Percentiles rank a stretch among this genome's conserved stretches.
Evolutionary conservation across 2,113 vertebrate species (phyloP).

Genomic region (Scartelaos histophorus): DNA sequence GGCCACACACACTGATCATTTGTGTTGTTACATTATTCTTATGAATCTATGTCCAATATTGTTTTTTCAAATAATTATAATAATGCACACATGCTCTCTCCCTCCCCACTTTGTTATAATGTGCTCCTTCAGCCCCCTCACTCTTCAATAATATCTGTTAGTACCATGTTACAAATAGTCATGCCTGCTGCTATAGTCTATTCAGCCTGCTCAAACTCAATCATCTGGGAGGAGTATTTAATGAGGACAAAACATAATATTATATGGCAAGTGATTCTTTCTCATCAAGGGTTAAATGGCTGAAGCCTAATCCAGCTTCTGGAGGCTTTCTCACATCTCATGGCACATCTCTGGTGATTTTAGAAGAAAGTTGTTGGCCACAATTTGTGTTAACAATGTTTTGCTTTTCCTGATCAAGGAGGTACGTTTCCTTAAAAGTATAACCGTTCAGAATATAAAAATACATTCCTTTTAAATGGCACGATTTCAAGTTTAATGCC

Average conservation of each 20-base stretch:
- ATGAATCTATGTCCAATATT: neutral
- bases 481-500: neutral
- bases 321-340: neutral
- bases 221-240: too few species aligned
- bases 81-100: neutral
- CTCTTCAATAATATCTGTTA: too few species aligned
- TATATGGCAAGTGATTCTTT: too few species aligned
- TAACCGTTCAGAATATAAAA: neutral
- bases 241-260: too few species aligned
- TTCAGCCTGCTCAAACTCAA: too few species aligned
- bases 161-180: too few species aligned
- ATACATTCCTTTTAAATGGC: too few species aligned
- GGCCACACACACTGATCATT: neutral
- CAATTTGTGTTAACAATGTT: neutral
- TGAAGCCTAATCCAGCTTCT: neutral
- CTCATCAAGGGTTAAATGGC: neutral
- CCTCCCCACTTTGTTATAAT: neutral
- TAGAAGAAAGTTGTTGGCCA: neutral
- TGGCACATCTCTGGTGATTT: neutral
- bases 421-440: neutral
- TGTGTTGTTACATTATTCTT: neutral
- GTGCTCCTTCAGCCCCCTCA: too few species aligned
- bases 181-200: too few species aligned
- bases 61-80: neutral
- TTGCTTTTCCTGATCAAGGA: neutral